Evolutionary conservation across 2,888 invertebrate genomes (phyloP).

Genomic region (Andrena flavipes): DNA sequence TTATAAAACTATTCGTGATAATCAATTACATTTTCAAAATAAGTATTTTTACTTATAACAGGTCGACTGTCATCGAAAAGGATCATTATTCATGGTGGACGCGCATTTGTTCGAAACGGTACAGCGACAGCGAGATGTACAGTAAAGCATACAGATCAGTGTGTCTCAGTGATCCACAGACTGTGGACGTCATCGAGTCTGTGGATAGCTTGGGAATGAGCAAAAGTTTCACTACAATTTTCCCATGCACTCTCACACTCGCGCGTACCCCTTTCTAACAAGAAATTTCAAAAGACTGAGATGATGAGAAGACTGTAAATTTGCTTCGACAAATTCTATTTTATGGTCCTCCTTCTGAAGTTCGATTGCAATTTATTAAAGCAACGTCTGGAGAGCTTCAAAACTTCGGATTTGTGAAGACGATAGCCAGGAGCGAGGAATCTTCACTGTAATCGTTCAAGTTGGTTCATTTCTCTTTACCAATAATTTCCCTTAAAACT

Average conservation of each 20-base stretch:
- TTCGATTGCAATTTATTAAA: background rate
- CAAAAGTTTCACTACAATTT: constrained; percentile 48
- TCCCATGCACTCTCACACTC: constrained; percentile 26
- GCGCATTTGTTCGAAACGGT: constrained; percentile 46
- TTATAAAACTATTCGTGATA: background rate
- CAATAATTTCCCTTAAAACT: background rate
- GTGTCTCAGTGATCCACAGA: background rate
- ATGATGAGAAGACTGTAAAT: background rate
- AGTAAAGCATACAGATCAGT: constrained; percentile 22
- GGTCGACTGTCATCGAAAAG: constrained; percentile 29
- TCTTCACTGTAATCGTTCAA: background rate
- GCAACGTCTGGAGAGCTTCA: background rate
- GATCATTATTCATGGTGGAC: constrained; percentile 44
- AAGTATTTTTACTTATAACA: constrained; percentile 19
- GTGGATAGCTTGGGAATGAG: constrained; percentile 4
- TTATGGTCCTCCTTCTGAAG: background rate
- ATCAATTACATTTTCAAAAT: too few species aligned
- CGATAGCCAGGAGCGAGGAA: background rate
- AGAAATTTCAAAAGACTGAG: constrained; percentile 2
- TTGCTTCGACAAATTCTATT: constrained; percentile 45
- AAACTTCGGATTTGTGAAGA: background rate
- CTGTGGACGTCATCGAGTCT: background rate
- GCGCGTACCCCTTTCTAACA: background rate
- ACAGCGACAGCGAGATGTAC: constrained; percentile 63
- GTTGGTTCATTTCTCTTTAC: constrained; percentile 13